Base-by-base conservation (phyloP, 2,888 invertebrate species). In the Pheosia tremula region DNA sequence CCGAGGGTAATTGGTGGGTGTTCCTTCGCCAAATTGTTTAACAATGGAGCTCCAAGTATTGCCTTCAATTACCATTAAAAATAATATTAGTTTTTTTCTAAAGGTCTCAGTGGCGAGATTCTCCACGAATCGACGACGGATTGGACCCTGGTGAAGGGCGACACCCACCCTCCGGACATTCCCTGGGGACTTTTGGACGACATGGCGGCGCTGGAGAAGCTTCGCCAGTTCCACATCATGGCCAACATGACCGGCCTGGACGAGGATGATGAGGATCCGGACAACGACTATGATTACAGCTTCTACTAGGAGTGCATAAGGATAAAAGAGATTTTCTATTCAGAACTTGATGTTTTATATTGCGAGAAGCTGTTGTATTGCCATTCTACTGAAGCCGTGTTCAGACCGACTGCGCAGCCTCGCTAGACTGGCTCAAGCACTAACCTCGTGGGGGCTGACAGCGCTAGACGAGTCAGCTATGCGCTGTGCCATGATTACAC, bases 251-350 rank as follows among this genome's bases (percentile, higher is more conserved):
- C 87, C 9, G 83, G 82, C 38, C 68, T 79, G 0, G 82, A 83
- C 0, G 86, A 88, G 0, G 82, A 83, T 0, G 86, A 88, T 4
- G 83, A 82, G 11, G 85, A 84, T 9, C 57, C 73, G 13, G 93
- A 90, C 63, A 80, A 77, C 37, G 90, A 89, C 66, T 87, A 91
- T 67, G 90, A 92, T 67, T 92, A 92, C 67, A 88, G 79, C 75
- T 86, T 87, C 61, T 90, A 93, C 80, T 91, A 85, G 79, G 74
- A 76, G 67, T 67, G 77, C 69, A 82, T 75, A 64, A 69, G 0
- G 66, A 67, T 69, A 72, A 68, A 69, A 62, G 60, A 65, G 56
- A 49, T 61, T 70, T 52, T 52, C 8, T 52, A 39, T 43, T 43
- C 8, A 43, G 43, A 9, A 9, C 43, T 1, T 8, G 9, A 9